Evolutionary conservation across 2,797 vertebrate genomes (phyloP).

Genomic region (Micrastur ruficollis): DNA sequence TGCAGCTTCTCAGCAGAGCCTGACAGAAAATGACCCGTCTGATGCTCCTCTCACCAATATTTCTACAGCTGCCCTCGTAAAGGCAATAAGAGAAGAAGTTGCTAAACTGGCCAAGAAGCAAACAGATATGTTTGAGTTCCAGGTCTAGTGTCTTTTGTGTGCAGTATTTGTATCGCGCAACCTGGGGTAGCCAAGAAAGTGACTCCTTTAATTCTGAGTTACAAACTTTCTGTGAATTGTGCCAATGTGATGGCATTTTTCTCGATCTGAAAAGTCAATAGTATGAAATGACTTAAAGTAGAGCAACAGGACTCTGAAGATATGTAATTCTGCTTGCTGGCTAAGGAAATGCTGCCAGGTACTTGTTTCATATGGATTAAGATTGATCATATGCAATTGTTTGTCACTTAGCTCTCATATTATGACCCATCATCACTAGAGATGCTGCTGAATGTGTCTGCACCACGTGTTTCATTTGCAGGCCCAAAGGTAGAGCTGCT

Average conservation of each 20-base stretch:
- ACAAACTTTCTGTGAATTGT: neutral
- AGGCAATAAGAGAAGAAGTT: slow-evolving; percentile 96
- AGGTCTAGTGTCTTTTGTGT: slow-evolving; percentile 72
- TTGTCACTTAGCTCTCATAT: neutral
- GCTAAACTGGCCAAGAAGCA: slow-evolving; percentile 98
- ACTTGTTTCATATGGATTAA: neutral
- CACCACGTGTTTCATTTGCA: slow-evolving; percentile 18
- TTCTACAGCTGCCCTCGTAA: slow-evolving; percentile 93
- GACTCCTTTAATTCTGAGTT: neutral
- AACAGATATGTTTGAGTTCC: slow-evolving; percentile 96
- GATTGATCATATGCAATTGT: slow-evolving; percentile 16
- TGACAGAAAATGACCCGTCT: slow-evolving; percentile 80
- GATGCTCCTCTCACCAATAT: slow-evolving; percentile 89
- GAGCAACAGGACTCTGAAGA: neutral
- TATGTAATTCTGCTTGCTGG: neutral
- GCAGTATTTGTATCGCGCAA: neutral
- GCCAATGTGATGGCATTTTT: neutral
- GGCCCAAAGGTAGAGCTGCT: slow-evolving; percentile 23
- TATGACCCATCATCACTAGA: neutral
- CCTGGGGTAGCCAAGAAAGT: neutral
- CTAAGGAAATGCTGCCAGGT: slow-evolving; percentile 27
- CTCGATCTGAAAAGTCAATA: neutral
- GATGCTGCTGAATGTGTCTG: slow-evolving; percentile 21
- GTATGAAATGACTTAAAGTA: neutral
- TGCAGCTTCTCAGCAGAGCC: slow-evolving; percentile 86